Evolutionary conservation across 2,797 vertebrate genomes (phyloP), one percentile per base, ranked within the genome.

Genomic region (Perodicticus potto): DNA sequence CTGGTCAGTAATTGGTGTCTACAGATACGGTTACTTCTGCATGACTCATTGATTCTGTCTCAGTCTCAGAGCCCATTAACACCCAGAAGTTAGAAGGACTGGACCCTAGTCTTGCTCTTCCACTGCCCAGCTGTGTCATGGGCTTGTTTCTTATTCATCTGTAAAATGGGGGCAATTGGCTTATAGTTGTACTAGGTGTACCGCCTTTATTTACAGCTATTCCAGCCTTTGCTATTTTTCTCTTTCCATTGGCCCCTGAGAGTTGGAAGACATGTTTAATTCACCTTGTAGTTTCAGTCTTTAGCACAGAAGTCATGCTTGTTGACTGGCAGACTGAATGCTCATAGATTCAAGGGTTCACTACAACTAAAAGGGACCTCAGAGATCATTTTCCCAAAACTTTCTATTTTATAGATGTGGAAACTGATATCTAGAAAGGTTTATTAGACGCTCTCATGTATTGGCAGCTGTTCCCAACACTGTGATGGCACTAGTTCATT

Each of bases 1-100:
- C 65, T 77, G 94, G 72, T 89, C 94, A 94, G 61, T 96, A 89
- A 80, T 55, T 69, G 76, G 72, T 34, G 91, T 86, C 92, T 81
- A 40, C 43, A 91, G 86, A 94, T 32, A 34, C 86, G 25, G 72
- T 95, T 77, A 77, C 67, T 40, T 63, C 37, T 83, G 86, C 25
- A 12, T 34, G 90, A 86, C 27, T 70, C 74, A 43, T 34, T 8
- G n/a, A 67, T 23, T 76, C 34, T 67, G 55, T 76, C 88, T 78
- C 89, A 85, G 40, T 67, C 3, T 84, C 37, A 73, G 63, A 89
- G 32, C 40, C 55, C 67, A 32, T 57, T 80, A 86, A 86, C 45
- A 84, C 55, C 29, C 76, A 93, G 63, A 70, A 96, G 32, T 69
- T 14, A 22, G 27, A 70, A 91, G 89, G 55, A 55, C 29, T 29